These are phyloP conservation scores for Australoheros facetus DNA, from an alignment of 2,797 vertebrate genomes.

Conservation along the genomic window DNA sequence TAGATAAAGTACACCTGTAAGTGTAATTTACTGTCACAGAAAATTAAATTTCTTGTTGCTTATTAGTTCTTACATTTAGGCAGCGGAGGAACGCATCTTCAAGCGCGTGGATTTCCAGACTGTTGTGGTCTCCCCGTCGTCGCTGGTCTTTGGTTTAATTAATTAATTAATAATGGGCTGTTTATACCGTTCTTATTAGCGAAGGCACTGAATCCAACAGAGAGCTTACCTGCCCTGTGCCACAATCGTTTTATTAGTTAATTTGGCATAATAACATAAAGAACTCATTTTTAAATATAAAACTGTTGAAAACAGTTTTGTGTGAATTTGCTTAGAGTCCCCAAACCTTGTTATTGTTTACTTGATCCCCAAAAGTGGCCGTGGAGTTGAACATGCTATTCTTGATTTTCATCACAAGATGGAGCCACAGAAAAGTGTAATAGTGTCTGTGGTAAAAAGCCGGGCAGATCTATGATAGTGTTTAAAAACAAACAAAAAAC, in stretches of 20 bases:
- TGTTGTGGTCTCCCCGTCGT: not conserved
- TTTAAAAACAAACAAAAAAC: no score
- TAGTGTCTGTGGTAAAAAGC: accelerated
- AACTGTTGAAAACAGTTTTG: not conserved
- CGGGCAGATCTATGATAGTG: not conserved
- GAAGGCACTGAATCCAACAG: not conserved
- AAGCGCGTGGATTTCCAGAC: not conserved
- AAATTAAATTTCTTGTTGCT: not conserved
- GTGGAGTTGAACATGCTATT: not conserved
- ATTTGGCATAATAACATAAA: no score
- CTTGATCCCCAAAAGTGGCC: no score
- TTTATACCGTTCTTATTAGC: not conserved
- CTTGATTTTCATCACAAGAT: not conserved
- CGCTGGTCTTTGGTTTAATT: not conserved
- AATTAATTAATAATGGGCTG: not conserved
- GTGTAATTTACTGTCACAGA: not conserved
- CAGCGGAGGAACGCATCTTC: not conserved
- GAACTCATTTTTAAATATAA: no score
- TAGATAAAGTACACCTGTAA: not conserved
- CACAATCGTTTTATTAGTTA: no score
- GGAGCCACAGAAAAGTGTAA: not conserved
- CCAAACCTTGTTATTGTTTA: not conserved
- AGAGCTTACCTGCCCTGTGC: no score
- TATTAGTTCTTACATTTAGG: not conserved
- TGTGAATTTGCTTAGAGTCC: not conserved